Evolutionary conservation across 2,797 vertebrate species (phyloP).

Genomic region (Cyclopterus lumpus): DNA sequence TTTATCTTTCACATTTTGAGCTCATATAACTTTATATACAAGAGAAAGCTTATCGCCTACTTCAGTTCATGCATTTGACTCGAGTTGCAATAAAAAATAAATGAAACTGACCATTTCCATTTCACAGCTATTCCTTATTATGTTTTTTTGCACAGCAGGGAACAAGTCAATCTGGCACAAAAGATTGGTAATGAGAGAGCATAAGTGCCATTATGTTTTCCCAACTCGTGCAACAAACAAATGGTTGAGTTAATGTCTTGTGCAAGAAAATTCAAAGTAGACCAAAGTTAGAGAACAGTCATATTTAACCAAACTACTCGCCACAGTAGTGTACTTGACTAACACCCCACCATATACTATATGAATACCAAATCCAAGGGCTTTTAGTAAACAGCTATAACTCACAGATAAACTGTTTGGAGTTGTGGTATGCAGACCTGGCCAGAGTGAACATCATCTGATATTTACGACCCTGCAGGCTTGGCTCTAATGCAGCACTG

Average conservation of each 20-base stretch:
- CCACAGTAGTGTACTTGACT: slow-evolving; percentile 58
- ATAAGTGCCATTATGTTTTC: slow-evolving; percentile 37
- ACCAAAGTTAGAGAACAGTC: slow-evolving; percentile 42
- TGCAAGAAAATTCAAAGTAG: slow-evolving; percentile 42
- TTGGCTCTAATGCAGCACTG: slow-evolving; percentile 63
- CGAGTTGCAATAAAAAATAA: slow-evolving; percentile 23
- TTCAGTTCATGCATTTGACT: slow-evolving; percentile 8
- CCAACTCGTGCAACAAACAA: slow-evolving; percentile 44
- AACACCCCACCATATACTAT: slow-evolving; percentile 66
- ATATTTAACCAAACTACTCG: slow-evolving; percentile 47
- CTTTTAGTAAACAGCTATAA: slow-evolving; percentile 83
- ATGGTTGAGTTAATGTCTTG: slow-evolving; percentile 43
- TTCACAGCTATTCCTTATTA: slow-evolving; percentile 37
- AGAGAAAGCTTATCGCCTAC: background rate
- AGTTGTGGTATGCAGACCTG: slow-evolving; percentile 78
- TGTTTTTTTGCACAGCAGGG: slow-evolving; percentile 36
- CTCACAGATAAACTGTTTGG: slow-evolving; percentile 80
- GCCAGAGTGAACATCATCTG: slow-evolving; percentile 74
- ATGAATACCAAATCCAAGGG: slow-evolving; percentile 77
- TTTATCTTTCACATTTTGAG: background rate
- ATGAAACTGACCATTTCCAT: slow-evolving; percentile 45
- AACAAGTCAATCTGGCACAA: slow-evolving; percentile 40
- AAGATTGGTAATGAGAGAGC: slow-evolving; percentile 17
- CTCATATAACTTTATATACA: background rate
- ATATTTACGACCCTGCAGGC: slow-evolving; percentile 78